Conservation (phyloP, 2,113 vertebrate species). For the Campylorhamphus procurvoides region DNA sequence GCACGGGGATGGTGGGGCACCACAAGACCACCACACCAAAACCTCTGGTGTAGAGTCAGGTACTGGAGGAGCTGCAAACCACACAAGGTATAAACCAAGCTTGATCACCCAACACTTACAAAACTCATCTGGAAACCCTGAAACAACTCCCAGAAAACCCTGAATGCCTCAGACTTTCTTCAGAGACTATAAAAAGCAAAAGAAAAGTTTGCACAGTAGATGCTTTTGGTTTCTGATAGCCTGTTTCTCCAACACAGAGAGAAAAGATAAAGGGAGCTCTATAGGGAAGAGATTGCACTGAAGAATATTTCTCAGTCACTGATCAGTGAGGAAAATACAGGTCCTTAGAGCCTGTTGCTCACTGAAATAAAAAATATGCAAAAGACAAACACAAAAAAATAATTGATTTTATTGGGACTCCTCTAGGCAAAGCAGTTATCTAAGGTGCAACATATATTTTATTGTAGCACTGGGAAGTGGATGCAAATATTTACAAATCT, state of each 20-base stretch:
- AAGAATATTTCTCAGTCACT: conserved; percentile 36
- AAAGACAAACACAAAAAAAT: not conserved
- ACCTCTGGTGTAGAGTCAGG: not conserved
- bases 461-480: not conserved
- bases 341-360: not conserved
- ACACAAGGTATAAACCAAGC: not conserved
- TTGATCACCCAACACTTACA: not conserved
- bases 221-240: conserved; percentile 5
- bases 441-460: conserved; percentile 9
- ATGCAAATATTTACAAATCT: conserved; percentile 46
- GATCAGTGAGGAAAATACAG: conserved; percentile 42
- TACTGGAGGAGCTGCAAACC: not conserved
- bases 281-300: not conserved
- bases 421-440: conserved; percentile 16
- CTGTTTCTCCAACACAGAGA: not conserved
- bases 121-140: not conserved
- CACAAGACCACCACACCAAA: not conserved
- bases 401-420: conserved; percentile 35
- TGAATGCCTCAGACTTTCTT: not conserved
- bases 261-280: conserved; percentile 6
- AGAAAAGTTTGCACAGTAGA: not conserved
- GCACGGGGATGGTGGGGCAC: accelerated
- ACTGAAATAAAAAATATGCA: not conserved
- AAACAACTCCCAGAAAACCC: not conserved
- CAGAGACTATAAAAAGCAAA: not conserved